Base-by-base conservation (phyloP, 92 coral and sea anemone species). In the Porites cylindrica region DNA sequence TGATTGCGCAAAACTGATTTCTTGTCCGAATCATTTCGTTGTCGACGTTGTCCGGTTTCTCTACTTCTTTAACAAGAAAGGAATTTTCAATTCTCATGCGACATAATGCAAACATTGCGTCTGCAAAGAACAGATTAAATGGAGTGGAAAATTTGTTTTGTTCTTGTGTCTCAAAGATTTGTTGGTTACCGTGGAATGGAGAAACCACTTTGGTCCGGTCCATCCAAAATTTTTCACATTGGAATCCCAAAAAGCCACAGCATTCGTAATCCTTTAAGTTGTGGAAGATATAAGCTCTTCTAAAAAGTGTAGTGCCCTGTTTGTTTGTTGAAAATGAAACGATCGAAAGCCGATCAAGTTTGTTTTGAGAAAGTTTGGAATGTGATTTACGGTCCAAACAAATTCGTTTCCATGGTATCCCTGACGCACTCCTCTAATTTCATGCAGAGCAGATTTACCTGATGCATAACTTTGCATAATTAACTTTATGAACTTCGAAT, bases 341-440 rank as follows among this genome's bases (percentile, higher is more conserved):
- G 47, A 38, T 38, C 47, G 61, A 73, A 72, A 59, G 72, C 23
- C 8, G 17, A 14, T 64, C 13, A 63, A 47, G 32, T 73, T 64
- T 50, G 65, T 62, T 73, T 82, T 19, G 62, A 78, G 88, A 78
- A 90, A 76, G 60, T 67, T 82, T 78, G 89, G 89, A 85, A 85
- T 85, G 89, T 19, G 20, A 80, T 85, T 77, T 85, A 85, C 76
- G 12, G 19, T 77, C 89, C 20, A 85, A 90, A 95, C 92, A 94
- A 90, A 77, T 58, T 52, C 58, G 96, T 94, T 77, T 70, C 88
- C 80, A 85, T 93, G 92, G 61, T 86, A 88, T 38, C 53, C 96
- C 65, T 95, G 98, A 95, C 98, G 98, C 91, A 87, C 89, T 71
- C 87, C 83, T 88, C 78, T 62, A 54, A 88, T 79, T 58, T 38